Percentiles rank a stretch among this genome's conserved stretches.
phyloP scores from a whole-genome alignment of 37 sponge, comb jelly and placozoan species.

The Crambe crambe region DNA sequence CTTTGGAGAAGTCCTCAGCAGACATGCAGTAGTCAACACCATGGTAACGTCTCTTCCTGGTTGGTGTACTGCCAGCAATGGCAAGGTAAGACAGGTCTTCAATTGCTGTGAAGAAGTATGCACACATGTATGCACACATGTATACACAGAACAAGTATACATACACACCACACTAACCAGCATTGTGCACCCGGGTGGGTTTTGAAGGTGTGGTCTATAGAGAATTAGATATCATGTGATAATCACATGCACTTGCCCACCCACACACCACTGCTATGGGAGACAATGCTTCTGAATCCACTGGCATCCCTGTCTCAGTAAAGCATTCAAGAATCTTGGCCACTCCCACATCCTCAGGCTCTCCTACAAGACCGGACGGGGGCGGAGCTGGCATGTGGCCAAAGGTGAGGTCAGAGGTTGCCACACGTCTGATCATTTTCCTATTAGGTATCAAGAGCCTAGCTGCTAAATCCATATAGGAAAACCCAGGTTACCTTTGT shows the following conservation, averaged over 20 bases:
- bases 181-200: constrained; percentile 12
- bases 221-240: not conserved
- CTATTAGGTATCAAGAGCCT: constrained; percentile 4
- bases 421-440: constrained; percentile 32
- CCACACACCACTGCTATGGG: constrained; percentile 49
- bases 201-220: constrained; percentile 24
- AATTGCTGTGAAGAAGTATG: constrained; percentile 1
- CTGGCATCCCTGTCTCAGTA: constrained; percentile 35
- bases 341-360: not conserved
- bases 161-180: constrained; percentile 8
- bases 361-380: constrained; percentile 14
- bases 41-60: constrained; percentile 50
- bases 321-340: constrained; percentile 43
- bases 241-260: not conserved
- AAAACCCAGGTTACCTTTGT: constrained; percentile 30
- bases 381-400: constrained; percentile 58
- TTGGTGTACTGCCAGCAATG: constrained; percentile 39
- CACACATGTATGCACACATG: no score
- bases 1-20: constrained; percentile 23
- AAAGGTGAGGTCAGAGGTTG: constrained; percentile 57
- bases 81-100: constrained; percentile 16
- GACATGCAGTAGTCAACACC: constrained; percentile 57
- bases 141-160: no score
- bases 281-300: constrained; percentile 19
- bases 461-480: not conserved